A percentile compares a stretch with the other conserved stretches of the same genome.
Conservation (phyloP, 1,140 invertebrate species). For the Meteorus sp. region DNA sequence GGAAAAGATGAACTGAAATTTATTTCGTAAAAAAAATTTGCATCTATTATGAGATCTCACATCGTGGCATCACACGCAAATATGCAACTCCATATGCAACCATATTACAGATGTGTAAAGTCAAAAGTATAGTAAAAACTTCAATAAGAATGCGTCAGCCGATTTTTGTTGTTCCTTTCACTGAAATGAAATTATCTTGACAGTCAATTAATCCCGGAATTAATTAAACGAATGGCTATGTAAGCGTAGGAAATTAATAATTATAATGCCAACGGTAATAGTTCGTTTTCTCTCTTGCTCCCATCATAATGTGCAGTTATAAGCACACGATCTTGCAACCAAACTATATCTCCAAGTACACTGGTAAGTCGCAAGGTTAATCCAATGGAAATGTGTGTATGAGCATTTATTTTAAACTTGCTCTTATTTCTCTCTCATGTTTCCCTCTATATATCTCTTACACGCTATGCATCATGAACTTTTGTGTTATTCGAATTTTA, state of each 20-base stretch:
- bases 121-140: not conserved
- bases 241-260: conserved; percentile 32
- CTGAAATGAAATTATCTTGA: conserved; percentile 29
- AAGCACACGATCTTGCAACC: not conserved
- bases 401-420: not conserved
- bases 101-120: no score
- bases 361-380: conserved; percentile 18
- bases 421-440: not conserved
- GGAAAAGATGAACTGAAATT: not conserved
- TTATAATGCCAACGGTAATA: conserved; percentile 30
- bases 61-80: not conserved
- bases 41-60: conserved; percentile 2
- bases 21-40: not conserved
- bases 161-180: no score
- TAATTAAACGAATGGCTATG: conserved; percentile 31
- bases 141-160: no score
- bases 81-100: no score
- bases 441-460: not conserved
- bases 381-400: conserved; percentile 25
- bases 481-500: no score
- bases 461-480: not conserved
- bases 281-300: conserved; percentile 2
- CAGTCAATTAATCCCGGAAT: conserved; percentile 31
- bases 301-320: conserved; percentile 6
- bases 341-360: conserved; percentile 3